A percentile compares a stretch with the other conserved stretches of the same genome.
phyloP scores from a whole-genome alignment of 2,113 vertebrate genomes.

The Lasiurus borealis region DNA sequence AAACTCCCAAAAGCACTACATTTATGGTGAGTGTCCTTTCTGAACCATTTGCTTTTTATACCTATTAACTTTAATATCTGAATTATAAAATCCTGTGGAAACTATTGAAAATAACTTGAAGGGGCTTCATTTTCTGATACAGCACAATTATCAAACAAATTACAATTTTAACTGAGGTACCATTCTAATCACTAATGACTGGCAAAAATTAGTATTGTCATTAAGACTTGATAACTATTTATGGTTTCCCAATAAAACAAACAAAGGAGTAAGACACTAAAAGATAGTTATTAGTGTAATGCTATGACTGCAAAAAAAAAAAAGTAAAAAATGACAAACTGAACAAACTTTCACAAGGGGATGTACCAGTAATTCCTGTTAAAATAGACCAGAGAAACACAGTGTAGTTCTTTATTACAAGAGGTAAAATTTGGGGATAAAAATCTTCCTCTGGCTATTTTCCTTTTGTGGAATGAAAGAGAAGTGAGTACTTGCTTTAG shows the following conservation, averaged over 20 bases:
- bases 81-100: conserved; percentile 73
- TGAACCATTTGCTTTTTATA: conserved; percentile 65
- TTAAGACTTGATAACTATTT: conserved; percentile 71
- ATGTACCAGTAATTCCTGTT: not conserved
- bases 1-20: conserved; percentile 40
- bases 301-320: not conserved
- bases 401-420: not conserved
- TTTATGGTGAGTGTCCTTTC: conserved; percentile 61
- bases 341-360: not conserved
- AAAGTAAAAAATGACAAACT: not conserved
- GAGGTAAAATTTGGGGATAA: not conserved
- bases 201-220: conserved; percentile 60
- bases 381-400: not conserved
- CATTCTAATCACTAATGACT: conserved; percentile 67
- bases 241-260: conserved; percentile 44
- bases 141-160: conserved; percentile 68
- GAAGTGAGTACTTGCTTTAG: not conserved
- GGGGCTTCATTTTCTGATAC: conserved; percentile 71
- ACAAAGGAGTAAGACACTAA: not conserved
- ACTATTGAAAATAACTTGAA: conserved; percentile 75
- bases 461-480: not conserved
- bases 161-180: conserved; percentile 58
- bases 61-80: conserved; percentile 77
- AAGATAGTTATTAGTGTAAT: not conserved
- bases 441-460: conserved; percentile 7